Evolutionary conservation across 1,140 invertebrate genomes (phyloP).

Genomic region (Drosophila athabasca): DNA sequence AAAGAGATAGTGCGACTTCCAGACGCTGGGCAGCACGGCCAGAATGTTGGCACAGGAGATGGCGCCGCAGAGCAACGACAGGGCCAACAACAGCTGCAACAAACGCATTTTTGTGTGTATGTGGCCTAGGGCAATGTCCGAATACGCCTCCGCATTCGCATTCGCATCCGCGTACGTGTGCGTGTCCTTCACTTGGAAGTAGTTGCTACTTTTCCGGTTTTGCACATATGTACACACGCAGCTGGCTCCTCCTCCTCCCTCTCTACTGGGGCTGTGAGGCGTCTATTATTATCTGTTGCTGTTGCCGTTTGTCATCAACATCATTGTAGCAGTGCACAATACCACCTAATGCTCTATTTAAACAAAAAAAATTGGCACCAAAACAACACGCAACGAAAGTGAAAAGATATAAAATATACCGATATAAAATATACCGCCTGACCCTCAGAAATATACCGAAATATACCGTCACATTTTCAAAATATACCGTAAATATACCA

Average conservation of each 20-base stretch:
- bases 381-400: conserved; percentile 65
- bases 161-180: conserved; percentile 38
- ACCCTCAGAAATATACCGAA: too few species aligned
- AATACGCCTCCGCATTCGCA: conserved; percentile 15
- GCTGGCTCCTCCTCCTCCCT: not conserved
- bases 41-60: conserved; percentile 66
- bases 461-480: too few species aligned
- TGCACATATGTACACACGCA: conserved; percentile 25
- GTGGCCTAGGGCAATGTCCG: conserved; percentile 10
- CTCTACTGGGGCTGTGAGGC: conserved; percentile 14
- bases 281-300: conserved; percentile 70
- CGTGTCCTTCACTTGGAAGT: conserved; percentile 4
- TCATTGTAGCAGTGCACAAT: conserved; percentile 59
- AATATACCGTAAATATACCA: too few species aligned
- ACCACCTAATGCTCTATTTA: conserved; percentile 41
- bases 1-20: conserved; percentile 80
- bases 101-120: conserved; percentile 41
- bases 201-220: conserved; percentile 67
- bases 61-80: conserved; percentile 41
- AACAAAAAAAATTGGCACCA: conserved; percentile 40
- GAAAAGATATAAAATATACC: conserved; percentile 38
- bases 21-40: conserved; percentile 75
- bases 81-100: conserved; percentile 42
- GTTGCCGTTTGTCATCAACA: conserved; percentile 35
- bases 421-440: too few species aligned